Evolutionary conservation across 2,888 invertebrate species (phyloP).

Genomic region (Cantharis lateralis): DNA sequence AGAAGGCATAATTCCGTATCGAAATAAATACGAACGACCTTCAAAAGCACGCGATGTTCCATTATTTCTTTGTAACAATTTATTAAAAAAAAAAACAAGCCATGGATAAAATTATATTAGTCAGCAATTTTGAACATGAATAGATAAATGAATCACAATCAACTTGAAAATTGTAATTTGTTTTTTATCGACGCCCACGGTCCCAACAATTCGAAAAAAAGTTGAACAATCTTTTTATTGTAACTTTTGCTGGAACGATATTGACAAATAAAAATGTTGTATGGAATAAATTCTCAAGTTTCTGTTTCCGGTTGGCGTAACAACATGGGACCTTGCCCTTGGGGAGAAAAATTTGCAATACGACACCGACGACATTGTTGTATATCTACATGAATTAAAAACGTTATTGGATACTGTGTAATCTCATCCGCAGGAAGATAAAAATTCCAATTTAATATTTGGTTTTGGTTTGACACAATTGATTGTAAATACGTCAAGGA

Average conservation of each 20-base stretch:
- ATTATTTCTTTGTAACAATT: background rate
- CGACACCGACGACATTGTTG: background rate
- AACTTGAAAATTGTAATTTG: background rate
- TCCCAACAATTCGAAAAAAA: background rate
- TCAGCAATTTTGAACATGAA: background rate
- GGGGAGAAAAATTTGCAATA: background rate
- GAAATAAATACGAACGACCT: background rate
- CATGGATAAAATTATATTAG: background rate
- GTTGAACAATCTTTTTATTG: background rate
- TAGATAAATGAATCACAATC: background rate
- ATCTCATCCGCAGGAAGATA: background rate
- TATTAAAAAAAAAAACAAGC: background rate
- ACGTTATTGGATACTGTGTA: background rate
- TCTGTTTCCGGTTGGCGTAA: background rate
- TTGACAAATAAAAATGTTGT: background rate
- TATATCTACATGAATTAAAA: background rate
- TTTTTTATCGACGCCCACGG: background rate
- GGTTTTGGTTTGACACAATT: background rate
- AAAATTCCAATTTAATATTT: background rate
- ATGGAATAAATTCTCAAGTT: background rate
- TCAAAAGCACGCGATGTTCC: background rate
- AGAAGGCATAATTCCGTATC: background rate
- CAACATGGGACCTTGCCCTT: background rate
- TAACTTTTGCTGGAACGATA: background rate
- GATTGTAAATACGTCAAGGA: background rate